Conservation (phyloP, 35 echinoderm and acorn worm species). For the Anneissia japonica region DNA sequence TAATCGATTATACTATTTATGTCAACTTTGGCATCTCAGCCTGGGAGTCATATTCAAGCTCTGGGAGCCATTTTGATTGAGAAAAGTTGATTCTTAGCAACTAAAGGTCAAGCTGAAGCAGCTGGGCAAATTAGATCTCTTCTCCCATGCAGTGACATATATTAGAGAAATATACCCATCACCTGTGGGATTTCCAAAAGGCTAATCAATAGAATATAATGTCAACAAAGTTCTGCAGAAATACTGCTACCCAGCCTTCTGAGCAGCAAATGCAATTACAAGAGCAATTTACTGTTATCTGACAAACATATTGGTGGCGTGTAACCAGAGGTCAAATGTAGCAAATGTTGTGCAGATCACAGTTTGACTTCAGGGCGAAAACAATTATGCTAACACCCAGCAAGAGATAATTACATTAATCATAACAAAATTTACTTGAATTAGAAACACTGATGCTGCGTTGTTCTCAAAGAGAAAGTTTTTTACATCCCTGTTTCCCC, state of each 20-base stretch:
- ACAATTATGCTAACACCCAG: slow-evolving; percentile 1
- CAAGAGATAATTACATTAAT: neutral
- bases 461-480: neutral
- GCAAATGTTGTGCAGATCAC: neutral
- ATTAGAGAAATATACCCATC: neutral
- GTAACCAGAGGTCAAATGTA: neutral
- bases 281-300: neutral
- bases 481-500: neutral
- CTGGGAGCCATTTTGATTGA: neutral
- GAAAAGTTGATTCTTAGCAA: neutral
- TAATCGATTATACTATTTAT: neutral
- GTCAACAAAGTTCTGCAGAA: neutral
- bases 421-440: neutral
- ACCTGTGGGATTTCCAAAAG: neutral
- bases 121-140: neutral
- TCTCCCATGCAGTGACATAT: neutral
- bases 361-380: neutral
- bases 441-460: neutral
- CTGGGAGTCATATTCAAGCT: neutral
- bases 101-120: neutral
- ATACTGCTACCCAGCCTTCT: neutral
- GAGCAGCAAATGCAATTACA: neutral
- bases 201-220: neutral
- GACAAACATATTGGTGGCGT: neutral
- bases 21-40: neutral